These are phyloP conservation scores for Phaethornis superciliosus DNA, from an alignment of 2,113 vertebrate species.

Conservation along the genomic window DNA sequence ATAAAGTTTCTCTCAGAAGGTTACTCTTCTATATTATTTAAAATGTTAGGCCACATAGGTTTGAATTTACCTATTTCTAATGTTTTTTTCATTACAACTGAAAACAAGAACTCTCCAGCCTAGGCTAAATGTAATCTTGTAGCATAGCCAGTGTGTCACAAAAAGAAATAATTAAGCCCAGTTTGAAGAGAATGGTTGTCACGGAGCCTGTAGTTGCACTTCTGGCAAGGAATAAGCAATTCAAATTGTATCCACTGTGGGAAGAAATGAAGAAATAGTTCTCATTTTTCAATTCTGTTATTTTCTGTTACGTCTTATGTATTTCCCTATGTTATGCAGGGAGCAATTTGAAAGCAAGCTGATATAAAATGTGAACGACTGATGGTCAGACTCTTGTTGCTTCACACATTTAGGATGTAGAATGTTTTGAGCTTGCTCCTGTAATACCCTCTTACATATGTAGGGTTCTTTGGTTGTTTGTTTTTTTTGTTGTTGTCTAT, in stretches of 20 bases:
- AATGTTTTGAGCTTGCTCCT: background rate
- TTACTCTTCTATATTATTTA: background rate
- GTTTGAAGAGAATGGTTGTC: background rate
- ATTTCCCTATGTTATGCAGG: too few species aligned
- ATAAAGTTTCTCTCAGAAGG: background rate
- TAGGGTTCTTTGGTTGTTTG: background rate
- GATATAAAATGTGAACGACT: background rate
- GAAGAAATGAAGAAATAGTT: background rate
- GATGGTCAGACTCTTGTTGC: background rate
- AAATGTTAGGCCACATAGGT: background rate
- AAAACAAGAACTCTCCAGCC: background rate
- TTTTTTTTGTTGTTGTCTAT: background rate
- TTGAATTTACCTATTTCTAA: background rate
- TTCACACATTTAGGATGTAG: background rate
- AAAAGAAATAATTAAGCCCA: background rate
- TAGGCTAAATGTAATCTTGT: background rate
- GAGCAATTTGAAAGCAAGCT: slow-evolving; percentile 23
- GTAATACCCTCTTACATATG: background rate
- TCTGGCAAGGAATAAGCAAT: slow-evolving; percentile 32
- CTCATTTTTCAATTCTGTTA: slow-evolving; percentile 9
- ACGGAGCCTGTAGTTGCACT: background rate
- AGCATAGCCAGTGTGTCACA: background rate
- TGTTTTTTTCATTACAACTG: background rate
- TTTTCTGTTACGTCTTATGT: slow-evolving; percentile 47
- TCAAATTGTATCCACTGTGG: slow-evolving; percentile 13